These are phyloP conservation scores for Drosophila atroscutellata DNA, from an alignment of 2,888 invertebrate species.

Conservation along the genomic window DNA sequence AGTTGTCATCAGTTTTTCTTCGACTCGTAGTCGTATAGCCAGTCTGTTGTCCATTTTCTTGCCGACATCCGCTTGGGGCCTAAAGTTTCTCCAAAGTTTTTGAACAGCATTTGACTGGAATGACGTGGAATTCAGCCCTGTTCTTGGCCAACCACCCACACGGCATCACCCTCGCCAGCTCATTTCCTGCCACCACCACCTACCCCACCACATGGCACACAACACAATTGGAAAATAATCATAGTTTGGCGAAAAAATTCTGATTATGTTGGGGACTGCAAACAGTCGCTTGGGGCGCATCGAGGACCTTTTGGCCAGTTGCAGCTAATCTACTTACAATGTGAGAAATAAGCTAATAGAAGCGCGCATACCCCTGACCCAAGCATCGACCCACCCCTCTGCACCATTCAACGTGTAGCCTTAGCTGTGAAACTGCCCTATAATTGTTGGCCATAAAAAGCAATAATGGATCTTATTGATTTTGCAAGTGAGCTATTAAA, in stretches of 20 bases:
- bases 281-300: conserved; percentile 50
- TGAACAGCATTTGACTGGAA: conserved; percentile 48
- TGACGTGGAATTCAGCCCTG: conserved; percentile 22
- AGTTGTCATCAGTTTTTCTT: conserved; percentile 1
- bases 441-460: conserved; percentile 51
- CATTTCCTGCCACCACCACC: not conserved
- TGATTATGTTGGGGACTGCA: conserved; percentile 65
- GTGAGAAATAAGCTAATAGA: conserved; percentile 51
- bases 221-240: conserved; percentile 68
- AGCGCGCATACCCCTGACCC: not conserved
- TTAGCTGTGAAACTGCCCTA: conserved; percentile 21
- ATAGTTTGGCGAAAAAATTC: conserved; percentile 58
- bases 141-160: not conserved
- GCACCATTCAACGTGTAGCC: not conserved
- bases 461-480: conserved; percentile 54
- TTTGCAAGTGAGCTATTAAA: conserved; percentile 17
- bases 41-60: conserved; percentile 42
- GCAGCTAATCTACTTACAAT: conserved; percentile 60
- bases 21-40: conserved; percentile 26
- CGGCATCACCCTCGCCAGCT: not conserved
- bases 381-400: not conserved
- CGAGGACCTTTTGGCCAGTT: conserved; percentile 14
- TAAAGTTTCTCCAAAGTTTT: conserved; percentile 45
- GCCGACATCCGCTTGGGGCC: conserved; percentile 36
- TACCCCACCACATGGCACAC: conserved; percentile 1